Percentiles rank a stretch among this genome's conserved stretches.
Evolutionary conservation across 2,888 invertebrate species (phyloP).

Genomic region (Papilio elwesi): DNA sequence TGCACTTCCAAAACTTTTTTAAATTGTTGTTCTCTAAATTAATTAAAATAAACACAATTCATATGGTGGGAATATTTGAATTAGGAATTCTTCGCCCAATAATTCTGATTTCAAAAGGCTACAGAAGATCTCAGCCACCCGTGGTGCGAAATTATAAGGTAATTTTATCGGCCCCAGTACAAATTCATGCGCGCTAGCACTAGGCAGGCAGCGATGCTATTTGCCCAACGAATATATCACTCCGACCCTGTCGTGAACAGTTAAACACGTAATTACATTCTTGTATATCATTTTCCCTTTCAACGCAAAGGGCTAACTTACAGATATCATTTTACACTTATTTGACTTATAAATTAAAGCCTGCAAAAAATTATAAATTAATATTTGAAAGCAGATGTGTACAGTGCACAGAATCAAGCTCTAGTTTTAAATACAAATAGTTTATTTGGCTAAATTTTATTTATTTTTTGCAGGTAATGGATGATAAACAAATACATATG

Average conservation of each 20-base stretch:
- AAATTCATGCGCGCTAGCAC: constrained; percentile 56
- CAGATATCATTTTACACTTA: neutral
- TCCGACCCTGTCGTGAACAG: constrained; percentile 60
- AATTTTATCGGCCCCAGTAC: constrained; percentile 58
- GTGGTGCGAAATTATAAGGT: constrained; percentile 58
- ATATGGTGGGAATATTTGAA: constrained; percentile 35
- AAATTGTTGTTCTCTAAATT: too few relatives aligned
- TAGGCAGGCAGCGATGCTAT: constrained; percentile 59
- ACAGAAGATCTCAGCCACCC: constrained; percentile 49
- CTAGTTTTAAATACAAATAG: too few relatives aligned
- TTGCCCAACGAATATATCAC: constrained; percentile 62
- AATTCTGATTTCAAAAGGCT: constrained; percentile 42
- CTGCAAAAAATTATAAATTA: too few relatives aligned
- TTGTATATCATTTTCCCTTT: constrained; percentile 47
- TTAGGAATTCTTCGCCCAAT: constrained; percentile 40
- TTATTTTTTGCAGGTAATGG: too few relatives aligned
- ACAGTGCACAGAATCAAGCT: neutral
- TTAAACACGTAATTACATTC: constrained; percentile 67
- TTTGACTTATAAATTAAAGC: neutral
- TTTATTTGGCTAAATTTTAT: too few relatives aligned
- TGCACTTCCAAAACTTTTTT: too few relatives aligned
- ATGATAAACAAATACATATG: too few relatives aligned
- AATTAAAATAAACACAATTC: too few relatives aligned
- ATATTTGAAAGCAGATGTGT: neutral
- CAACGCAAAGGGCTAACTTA: neutral